Percentiles rank a stretch among this genome's conserved stretches.
phyloP scores from a whole-genome alignment of 2,888 invertebrate genomes.

The Epinotia ramella region DNA sequence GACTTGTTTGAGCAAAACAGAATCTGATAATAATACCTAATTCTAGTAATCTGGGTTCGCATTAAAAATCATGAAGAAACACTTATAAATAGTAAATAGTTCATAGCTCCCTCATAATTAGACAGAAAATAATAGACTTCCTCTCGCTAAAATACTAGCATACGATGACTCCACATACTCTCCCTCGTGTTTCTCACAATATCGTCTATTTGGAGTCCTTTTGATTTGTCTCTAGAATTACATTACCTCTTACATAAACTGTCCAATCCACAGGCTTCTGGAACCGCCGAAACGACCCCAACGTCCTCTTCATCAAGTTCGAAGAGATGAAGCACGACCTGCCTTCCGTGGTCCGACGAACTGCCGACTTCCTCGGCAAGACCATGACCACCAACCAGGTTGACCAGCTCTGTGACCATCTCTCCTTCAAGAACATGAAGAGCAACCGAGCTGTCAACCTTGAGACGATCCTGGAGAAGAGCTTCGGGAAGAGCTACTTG shows the following conservation, averaged over 20 bases:
- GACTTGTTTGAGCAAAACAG: slow-evolving; percentile 29
- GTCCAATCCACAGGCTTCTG: slow-evolving; percentile 86
- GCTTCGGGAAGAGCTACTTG: slow-evolving; percentile 76
- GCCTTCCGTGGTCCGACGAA: slow-evolving; percentile 86
- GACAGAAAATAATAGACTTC: too few relatives aligned
- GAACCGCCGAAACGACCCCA: slow-evolving; percentile 88
- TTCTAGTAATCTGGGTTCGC: too few relatives aligned
- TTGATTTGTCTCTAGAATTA: background rate
- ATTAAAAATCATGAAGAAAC: too few relatives aligned
- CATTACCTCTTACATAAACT: background rate
- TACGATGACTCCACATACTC: too few relatives aligned
- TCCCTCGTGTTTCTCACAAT: too few relatives aligned
- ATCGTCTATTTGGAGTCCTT: too few relatives aligned
- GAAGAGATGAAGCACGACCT: slow-evolving; percentile 93
- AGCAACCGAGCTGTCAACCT: slow-evolving; percentile 92
- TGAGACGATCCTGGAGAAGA: slow-evolving; percentile 86
- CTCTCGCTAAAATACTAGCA: too few relatives aligned
- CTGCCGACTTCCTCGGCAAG: slow-evolving; percentile 90
- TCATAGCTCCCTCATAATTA: too few relatives aligned
- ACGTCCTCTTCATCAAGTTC: slow-evolving; percentile 91
- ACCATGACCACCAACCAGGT: slow-evolving; percentile 88
- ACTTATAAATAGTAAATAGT: too few relatives aligned
- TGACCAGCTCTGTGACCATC: slow-evolving; percentile 88
- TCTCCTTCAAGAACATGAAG: slow-evolving; percentile 93
- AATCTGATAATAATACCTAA: too few relatives aligned